Percentiles rank a stretch among this genome's conserved stretches.
Conservation (phyloP, 2,888 invertebrate genomes). For the Calameuta filiformis region DNA sequence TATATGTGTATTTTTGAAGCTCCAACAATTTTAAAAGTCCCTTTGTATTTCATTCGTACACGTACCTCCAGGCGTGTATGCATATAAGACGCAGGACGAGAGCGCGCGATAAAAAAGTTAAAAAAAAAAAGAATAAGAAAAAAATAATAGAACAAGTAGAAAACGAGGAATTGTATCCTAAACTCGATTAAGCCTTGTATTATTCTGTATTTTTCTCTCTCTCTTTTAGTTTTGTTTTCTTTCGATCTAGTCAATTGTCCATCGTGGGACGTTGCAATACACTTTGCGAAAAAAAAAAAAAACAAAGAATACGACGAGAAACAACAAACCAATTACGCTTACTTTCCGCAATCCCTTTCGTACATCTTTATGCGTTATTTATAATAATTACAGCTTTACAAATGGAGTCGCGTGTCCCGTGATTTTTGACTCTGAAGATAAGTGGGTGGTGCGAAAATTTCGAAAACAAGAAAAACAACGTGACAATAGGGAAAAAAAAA, state of each 20-base stretch:
- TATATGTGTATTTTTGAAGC: conserved; percentile 10
- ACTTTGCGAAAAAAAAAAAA: conserved; percentile 37
- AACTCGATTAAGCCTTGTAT: conserved; percentile 20
- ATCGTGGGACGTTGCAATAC: conserved; percentile 54
- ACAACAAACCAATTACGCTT: background rate
- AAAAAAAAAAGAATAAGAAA: background rate
- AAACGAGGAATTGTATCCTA: conserved; percentile 18
- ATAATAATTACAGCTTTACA: too few relatives aligned
- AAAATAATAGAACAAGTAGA: background rate
- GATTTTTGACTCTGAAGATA: too few relatives aligned
- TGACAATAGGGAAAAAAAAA: too few relatives aligned
- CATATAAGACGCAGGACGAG: too few relatives aligned
- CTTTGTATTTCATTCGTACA: conserved; percentile 32
- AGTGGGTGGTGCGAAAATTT: too few relatives aligned
- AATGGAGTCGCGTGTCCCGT: too few relatives aligned
- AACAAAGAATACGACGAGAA: conserved; percentile 9
- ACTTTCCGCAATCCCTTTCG: too few relatives aligned
- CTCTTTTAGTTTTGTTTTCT: too few relatives aligned
- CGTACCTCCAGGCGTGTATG: conserved; percentile 7
- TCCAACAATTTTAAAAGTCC: conserved; percentile 11
- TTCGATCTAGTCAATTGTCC: conserved; percentile 60
- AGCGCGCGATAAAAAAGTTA: too few relatives aligned
- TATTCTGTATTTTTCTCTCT: conserved; percentile 25
- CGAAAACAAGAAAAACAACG: too few relatives aligned
- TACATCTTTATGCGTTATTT: too few relatives aligned